Evolutionary conservation across 2,888 invertebrate genomes (phyloP).

Genomic region (Melanchra persicariae): DNA sequence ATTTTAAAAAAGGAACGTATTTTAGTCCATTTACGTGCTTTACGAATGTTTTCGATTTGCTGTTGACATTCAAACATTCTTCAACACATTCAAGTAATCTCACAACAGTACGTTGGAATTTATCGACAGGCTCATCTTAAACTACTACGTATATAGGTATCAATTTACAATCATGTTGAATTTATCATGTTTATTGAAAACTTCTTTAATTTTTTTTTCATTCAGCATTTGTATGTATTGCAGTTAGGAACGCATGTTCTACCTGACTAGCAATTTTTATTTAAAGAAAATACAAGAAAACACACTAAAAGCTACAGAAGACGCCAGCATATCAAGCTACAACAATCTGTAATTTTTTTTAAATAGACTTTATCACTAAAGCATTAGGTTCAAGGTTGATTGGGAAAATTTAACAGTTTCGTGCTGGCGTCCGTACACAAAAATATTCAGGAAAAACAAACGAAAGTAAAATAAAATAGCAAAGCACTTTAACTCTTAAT

Average conservation of each 20-base stretch:
- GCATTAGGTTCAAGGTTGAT: too few species aligned
- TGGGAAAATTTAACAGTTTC: too few species aligned
- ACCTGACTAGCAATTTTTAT: too few species aligned
- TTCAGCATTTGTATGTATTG: background rate
- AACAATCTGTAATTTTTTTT: too few species aligned
- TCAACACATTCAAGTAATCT: background rate
- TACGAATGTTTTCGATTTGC: background rate
- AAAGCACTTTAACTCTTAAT: background rate
- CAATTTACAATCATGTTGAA: background rate
- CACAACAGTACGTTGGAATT: conserved; percentile 12
- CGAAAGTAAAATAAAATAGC: too few species aligned
- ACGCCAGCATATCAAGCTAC: too few species aligned
- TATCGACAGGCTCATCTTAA: background rate
- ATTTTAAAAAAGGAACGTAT: too few species aligned
- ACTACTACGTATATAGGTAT: background rate
- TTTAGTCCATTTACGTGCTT: background rate
- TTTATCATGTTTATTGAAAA: background rate
- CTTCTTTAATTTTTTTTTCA: background rate
- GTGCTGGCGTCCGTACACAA: too few species aligned
- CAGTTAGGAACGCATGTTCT: too few species aligned
- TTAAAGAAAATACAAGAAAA: too few species aligned
- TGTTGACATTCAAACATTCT: conserved; percentile 2
- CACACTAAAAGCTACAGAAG: too few species aligned
- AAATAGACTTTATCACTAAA: too few species aligned
- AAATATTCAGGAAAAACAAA: background rate